Evolutionary conservation across 1,140 invertebrate genomes (phyloP), one percentile per base, ranked within the genome.

Genomic region (Trissolcus basalis): DNA sequence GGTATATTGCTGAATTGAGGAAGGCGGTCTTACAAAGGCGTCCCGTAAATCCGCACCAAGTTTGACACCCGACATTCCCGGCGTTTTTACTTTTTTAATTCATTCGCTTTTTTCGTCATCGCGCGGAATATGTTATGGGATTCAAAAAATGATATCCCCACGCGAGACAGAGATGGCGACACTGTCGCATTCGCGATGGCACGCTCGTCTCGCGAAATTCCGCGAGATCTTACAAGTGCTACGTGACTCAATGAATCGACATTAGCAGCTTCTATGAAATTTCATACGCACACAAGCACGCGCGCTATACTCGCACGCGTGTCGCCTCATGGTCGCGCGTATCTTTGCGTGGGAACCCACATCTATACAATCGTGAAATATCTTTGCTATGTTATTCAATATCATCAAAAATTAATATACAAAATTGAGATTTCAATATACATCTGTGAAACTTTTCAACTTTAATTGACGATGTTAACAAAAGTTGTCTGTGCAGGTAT

Each of bases 11-110:
- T 86, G 85, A 87, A 88, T 87, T 87, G 87, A 87, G 85, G 85
- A 87, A 87, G 86, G 86, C 86, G 86, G 86, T 84, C 70, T 87
- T 86, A 88, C 86, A 88, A 88, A 88, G 19, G 87, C 84, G 81
- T 69, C 82, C 85, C 87, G 86, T 88, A 88, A 88, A 88, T 87
- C 86, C 86, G 84, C 82, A 83, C 85, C 69, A 81, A 82, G 81
- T 88, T 88, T 87, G 87, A 88, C 86, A 88, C 85, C 80, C 85
- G 81, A 85, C 86, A 88, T 87, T 85, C 84, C 61, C 81, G 78
- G 72, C 76, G 68, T 80, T 85, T 84, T 84, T 81, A 82, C 83
- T 85, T 77, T 80, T 61, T 39, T 9, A 39, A 39, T 39, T 11
- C n/a, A n/a, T n/a, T n/a, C n/a, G n/a, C n/a, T n/a, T n/a, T n/a